phyloP scores from a whole-genome alignment of 2,797 vertebrate genomes.

The Pangasius mekongensis region DNA sequence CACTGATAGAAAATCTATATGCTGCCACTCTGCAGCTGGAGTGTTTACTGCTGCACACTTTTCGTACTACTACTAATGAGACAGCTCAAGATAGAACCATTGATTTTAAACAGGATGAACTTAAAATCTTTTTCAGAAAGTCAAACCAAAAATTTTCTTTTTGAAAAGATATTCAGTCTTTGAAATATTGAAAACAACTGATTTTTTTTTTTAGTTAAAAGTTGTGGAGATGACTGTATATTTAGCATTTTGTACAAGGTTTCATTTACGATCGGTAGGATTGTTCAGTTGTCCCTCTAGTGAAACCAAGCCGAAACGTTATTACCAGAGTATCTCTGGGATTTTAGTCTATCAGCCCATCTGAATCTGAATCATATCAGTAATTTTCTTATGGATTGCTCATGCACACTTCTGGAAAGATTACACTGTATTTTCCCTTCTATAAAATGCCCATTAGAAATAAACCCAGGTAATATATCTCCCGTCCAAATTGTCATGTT shows the following conservation, averaged over 20 bases:
- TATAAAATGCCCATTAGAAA: background rate
- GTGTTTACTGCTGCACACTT: slow-evolving; percentile 11
- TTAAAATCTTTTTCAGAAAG: background rate
- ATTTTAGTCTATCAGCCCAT: background rate
- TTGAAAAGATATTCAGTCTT: background rate
- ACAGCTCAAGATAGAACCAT: background rate
- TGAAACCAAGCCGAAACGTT: background rate
- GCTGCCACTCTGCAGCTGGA: slow-evolving; percentile 12
- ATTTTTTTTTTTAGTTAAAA: background rate
- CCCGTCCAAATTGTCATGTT: background rate
- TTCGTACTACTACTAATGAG: background rate
- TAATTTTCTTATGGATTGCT: background rate
- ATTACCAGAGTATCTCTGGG: background rate
- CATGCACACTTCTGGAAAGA: background rate
- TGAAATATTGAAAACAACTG: background rate
- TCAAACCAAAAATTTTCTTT: background rate
- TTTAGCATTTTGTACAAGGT: background rate
- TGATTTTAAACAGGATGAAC: background rate
- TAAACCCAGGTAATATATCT: background rate
- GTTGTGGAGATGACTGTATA: background rate
- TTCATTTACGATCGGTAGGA: background rate
- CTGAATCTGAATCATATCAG: background rate
- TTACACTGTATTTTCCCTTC: background rate
- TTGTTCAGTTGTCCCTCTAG: background rate
- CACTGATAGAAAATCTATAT: slow-evolving; percentile 26